Conservation (phyloP, 2,113 vertebrate genomes). For the Labeo catla region DNA sequence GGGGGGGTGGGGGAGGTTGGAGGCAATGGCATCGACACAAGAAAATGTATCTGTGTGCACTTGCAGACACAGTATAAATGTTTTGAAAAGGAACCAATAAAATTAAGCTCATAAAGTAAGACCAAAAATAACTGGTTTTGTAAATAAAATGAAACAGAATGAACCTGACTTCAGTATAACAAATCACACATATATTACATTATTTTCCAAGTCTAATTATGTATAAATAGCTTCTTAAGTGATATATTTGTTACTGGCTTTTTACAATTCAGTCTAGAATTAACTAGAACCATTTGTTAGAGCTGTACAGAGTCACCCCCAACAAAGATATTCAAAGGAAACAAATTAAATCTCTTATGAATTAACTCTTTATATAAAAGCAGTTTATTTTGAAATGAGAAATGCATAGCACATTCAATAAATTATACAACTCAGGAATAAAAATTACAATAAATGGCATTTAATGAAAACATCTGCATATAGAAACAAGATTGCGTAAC, state of each 20-base stretch:
- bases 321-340: not conserved
- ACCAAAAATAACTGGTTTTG: not conserved
- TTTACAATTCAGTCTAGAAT: not conserved
- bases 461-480: not conserved
- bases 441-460: not conserved
- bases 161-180: not conserved
- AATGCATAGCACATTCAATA: not conserved
- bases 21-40: not conserved
- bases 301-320: not conserved
- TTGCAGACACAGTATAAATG: not conserved
- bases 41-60: not conserved
- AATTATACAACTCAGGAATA: not conserved
- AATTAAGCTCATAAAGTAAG: not conserved
- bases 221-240: not conserved
- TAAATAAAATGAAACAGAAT: not conserved
- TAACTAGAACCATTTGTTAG: not conserved
- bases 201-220: not conserved
- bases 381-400: not conserved
- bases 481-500: not conserved
- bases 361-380: not conserved
- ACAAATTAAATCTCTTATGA: not conserved
- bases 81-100: not conserved
- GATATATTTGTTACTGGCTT: not conserved
- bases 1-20: no score
- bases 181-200: not conserved